Evolutionary conservation across 2,113 vertebrate genomes (phyloP), one percentile per base, ranked within the genome.

Genomic region (Aspiorhynchus laticeps): DNA sequence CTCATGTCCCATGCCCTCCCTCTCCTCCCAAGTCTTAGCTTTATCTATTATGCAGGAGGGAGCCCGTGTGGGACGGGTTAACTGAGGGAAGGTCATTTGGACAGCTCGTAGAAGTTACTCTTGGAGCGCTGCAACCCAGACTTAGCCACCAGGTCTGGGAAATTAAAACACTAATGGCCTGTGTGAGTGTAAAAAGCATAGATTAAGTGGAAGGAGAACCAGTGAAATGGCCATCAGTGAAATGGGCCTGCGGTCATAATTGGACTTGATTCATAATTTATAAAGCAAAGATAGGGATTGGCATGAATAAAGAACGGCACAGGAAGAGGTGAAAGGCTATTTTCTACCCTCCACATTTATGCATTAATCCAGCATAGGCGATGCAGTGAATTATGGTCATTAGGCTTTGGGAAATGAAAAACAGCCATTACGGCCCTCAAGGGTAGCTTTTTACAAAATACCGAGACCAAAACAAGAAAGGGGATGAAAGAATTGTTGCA

Each of bases 41-140:
- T 92, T 93, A 95, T 95, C 87, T 87, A 94, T 95, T 90, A 95
- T 95, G 94, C 92, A 95, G 90, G 80, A 92, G 89, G 31, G 69
- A 92, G 90, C 87, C 85, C 61, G 88, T 89, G 91, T 43, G 31
- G 87, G 86, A 89, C 63, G 80, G 91, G 92, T 93, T 90, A 92
- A 93, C 56, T 87, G 41, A 79, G 92, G 91, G 92, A 93, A 92
- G 93, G 93, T 94, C 93, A 92, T 89, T 89, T 84, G 91, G 90
- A 91, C 89, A 17, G 85, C 84, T 85, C 53, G 79, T 86, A 43
- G 14, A 83, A 43, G 53, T 82, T 77, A 79, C 65, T 71, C 17
- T 21, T 24, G 48, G 26, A 31, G 69, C 48, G 28, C 63, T 79
- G 78, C 75, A 89, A 77, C 87, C 85, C 36, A 17, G 2, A 80